Evolutionary conservation across 2,113 vertebrate genomes (phyloP).

Genomic region (Pedetes capensis): DNA sequence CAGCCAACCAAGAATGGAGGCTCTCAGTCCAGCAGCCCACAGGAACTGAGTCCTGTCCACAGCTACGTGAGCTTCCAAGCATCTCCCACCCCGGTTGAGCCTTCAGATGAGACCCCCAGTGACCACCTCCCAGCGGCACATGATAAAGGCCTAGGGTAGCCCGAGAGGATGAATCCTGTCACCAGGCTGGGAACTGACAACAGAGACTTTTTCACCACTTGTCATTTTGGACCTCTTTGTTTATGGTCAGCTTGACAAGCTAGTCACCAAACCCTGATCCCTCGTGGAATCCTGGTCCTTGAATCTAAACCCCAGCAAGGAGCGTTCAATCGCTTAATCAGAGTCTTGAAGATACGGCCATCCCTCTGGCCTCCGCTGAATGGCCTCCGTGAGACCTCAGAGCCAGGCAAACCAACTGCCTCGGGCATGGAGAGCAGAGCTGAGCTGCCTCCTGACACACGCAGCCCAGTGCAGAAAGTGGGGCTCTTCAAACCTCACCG

Average conservation of each 20-base stretch:
- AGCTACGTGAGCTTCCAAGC: not conserved
- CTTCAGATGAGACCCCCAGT: not conserved
- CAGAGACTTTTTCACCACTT: not conserved
- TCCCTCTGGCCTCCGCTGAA: not conserved
- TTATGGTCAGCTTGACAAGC: not conserved
- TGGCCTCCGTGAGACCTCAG: not conserved
- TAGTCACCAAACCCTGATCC: not conserved
- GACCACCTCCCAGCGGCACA: not conserved
- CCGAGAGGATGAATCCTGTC: not conserved
- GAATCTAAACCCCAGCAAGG: rapidly evolving
- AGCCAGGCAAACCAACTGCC: not conserved
- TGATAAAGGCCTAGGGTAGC: not conserved
- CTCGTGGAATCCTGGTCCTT: not conserved
- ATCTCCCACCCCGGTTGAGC: not conserved
- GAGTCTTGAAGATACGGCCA: rapidly evolving
- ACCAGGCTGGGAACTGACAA: too few relatives aligned
- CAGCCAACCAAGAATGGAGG: too few relatives aligned
- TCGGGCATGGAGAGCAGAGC: rapidly evolving
- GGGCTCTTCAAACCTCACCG: not conserved
- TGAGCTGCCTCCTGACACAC: rapidly evolving
- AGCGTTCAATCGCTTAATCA: not conserved
- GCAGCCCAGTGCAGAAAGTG: rapidly evolving
- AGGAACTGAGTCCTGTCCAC: too few relatives aligned
- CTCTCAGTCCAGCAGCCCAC: too few relatives aligned
- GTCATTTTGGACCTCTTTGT: not conserved